Base-by-base conservation (phyloP, 1,140 invertebrate genomes). In the Apolygus lucorum region DNA sequence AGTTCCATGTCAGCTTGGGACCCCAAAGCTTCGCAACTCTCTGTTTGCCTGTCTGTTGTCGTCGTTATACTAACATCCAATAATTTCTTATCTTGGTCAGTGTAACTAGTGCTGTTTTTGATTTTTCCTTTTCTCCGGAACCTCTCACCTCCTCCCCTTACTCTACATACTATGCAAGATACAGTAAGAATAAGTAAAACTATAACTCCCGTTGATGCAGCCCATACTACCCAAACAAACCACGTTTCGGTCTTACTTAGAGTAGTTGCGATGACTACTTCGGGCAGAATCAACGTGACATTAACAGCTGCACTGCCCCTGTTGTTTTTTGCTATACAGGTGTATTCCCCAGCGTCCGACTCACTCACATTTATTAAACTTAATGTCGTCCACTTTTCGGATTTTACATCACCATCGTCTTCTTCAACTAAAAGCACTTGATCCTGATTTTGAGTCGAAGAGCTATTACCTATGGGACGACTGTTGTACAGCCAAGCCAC, bases 81-180 rank as follows among this genome's bases (percentile, higher is more conserved):
- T 2, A 92, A 78, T 72, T 90, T 88, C 78, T 92, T 93, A 74
- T 92, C 90, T 78, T 92, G 90, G 68, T 93, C 90, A 22, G 86
- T 90, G 76, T 90, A 91, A 76, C 89, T 91, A 34, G 87, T 82
- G 75, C 89, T 91, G 0, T 85, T 84, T 76, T 88, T 86, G 21
- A 89, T 79, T 70, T 87, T 86, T 24, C 82, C 79, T 73, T 87
- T 85, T 68, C 87, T 84, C 11, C 84, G 80, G 63, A 81, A 79
- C 2, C 76, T 73, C 8, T 73, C 26, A 1, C 84, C 78, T 62
- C 84, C 81, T 26, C 74, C 72, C 0, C 76, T 74, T 42, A 79
- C 78, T 2, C 84, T 82, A 70, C 84, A 87, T 8, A 86, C 76
- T 71, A 86, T 87, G 22, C 83, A 79, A 2, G 81, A 79, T 0